A percentile compares a stretch with the other conserved stretches of the same genome.
phyloP scores from a whole-genome alignment of 2,888 invertebrate species.

The Thumatha senex region DNA sequence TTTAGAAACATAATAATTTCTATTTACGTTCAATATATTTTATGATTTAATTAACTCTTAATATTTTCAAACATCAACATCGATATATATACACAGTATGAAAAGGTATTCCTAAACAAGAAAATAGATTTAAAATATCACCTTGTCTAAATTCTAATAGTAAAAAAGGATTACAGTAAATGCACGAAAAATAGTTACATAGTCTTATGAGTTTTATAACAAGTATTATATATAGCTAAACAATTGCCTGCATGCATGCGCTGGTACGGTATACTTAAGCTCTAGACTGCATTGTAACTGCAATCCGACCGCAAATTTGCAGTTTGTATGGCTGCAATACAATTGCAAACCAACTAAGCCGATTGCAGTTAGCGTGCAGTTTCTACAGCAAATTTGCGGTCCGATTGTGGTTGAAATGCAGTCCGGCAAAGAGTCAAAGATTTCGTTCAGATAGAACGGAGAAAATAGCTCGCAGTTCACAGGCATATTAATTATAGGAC shows the following conservation, averaged over 20 bases:
- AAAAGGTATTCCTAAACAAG: conserved; percentile 63
- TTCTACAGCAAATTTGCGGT: too few species aligned
- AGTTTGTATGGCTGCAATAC: too few species aligned
- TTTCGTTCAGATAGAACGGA: too few species aligned
- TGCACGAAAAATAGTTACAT: conserved; percentile 81
- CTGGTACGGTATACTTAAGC: conserved; percentile 40
- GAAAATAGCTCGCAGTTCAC: too few species aligned
- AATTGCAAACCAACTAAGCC: too few species aligned
- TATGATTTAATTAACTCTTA: conserved; percentile 56
- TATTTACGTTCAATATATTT: conserved; percentile 28
- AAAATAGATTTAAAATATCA: conserved; percentile 78
- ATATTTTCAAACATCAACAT: conserved; percentile 69
- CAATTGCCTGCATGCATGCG: conserved; percentile 44
- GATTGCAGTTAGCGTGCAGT: too few species aligned
- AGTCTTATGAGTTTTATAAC: conserved; percentile 68
- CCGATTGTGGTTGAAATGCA: too few species aligned
- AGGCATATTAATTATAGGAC: too few species aligned
- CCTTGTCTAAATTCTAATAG: conserved; percentile 72
- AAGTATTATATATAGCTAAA: conserved; percentile 56
- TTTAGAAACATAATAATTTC: conserved; percentile 18
- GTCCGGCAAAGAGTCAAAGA: too few species aligned
- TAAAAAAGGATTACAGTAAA: conserved; percentile 81
- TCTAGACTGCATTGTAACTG: too few species aligned
- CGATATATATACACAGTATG: conserved; percentile 64
- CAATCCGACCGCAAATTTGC: too few species aligned